Conservation (phyloP, 2,797 vertebrate species). For the Lutjanus argentimaculatus region DNA sequence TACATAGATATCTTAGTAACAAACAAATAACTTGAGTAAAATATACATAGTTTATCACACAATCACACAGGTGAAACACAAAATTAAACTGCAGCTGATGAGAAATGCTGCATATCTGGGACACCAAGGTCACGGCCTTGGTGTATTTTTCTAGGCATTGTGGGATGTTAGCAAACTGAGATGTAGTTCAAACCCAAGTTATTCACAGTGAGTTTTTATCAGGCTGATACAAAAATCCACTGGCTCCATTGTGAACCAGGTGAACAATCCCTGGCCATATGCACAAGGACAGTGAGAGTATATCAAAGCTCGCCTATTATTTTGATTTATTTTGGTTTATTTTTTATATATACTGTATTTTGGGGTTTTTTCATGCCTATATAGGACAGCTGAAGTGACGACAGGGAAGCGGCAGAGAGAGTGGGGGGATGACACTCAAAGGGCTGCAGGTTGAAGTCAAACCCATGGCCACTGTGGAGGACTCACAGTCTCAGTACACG, state of each 20-base stretch:
- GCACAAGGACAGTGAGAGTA: not conserved
- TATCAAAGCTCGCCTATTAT: not conserved
- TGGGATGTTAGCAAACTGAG: not conserved
- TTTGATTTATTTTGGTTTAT: not conserved
- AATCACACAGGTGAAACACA: not conserved
- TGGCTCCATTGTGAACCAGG: not conserved
- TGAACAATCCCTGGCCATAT: not conserved
- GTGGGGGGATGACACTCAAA: too few relatives aligned
- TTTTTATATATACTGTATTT: not conserved
- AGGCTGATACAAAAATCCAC: not conserved
- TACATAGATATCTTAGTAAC: slow-evolving; percentile 32
- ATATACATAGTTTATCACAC: slow-evolving; percentile 15
- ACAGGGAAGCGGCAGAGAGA: too few relatives aligned
- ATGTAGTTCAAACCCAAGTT: not conserved
- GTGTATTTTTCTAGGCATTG: not conserved
- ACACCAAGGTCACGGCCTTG: not conserved
- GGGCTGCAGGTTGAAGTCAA: too few relatives aligned
- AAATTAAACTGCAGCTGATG: not conserved
- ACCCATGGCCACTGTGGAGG: too few relatives aligned
- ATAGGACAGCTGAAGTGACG: too few relatives aligned
- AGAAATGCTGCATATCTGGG: not conserved
- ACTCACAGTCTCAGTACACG: too few relatives aligned
- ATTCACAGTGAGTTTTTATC: not conserved
- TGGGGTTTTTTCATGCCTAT: too few relatives aligned
- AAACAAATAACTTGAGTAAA: slow-evolving; percentile 51